phyloP scores from a whole-genome alignment of 1,140 invertebrate genomes.

The Sitophilus oryzae region DNA sequence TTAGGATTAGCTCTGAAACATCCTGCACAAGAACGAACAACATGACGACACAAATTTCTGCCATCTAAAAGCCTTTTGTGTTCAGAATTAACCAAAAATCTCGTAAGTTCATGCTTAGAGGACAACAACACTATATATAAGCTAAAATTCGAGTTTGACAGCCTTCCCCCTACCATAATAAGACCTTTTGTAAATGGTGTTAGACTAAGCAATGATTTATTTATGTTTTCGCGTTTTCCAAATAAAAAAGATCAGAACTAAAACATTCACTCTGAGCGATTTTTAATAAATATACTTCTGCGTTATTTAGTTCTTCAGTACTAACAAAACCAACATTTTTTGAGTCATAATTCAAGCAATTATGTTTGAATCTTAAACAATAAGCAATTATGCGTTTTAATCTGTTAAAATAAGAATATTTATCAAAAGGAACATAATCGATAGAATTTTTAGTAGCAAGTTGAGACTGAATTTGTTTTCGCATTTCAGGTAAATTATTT shows the following conservation, averaged over 20 bases:
- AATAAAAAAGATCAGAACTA: too few species aligned
- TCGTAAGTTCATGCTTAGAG: too few species aligned
- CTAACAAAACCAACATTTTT: not conserved
- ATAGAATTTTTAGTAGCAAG: not conserved
- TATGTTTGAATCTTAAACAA: not conserved
- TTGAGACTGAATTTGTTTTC: not conserved
- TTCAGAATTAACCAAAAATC: too few species aligned
- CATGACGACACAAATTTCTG: too few species aligned
- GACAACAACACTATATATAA: too few species aligned
- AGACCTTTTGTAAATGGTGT: not conserved
- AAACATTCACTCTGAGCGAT: not conserved
- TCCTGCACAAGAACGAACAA: too few species aligned
- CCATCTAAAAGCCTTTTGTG: too few species aligned
- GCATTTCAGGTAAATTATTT: not conserved
- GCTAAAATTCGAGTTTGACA: too few species aligned
- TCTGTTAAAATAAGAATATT: not conserved
- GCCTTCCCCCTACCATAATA: too few species aligned
- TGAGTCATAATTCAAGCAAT: not conserved
- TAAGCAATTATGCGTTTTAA: not conserved
- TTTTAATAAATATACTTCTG: not conserved
- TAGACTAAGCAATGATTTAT: not conserved
- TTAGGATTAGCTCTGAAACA: too few species aligned
- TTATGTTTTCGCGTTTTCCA: not conserved
- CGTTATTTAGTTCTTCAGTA: not conserved
- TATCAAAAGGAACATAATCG: not conserved